These are phyloP conservation scores for Lycaena phlaeas DNA, from an alignment of 2,888 invertebrate species.

Conservation along the genomic window DNA sequence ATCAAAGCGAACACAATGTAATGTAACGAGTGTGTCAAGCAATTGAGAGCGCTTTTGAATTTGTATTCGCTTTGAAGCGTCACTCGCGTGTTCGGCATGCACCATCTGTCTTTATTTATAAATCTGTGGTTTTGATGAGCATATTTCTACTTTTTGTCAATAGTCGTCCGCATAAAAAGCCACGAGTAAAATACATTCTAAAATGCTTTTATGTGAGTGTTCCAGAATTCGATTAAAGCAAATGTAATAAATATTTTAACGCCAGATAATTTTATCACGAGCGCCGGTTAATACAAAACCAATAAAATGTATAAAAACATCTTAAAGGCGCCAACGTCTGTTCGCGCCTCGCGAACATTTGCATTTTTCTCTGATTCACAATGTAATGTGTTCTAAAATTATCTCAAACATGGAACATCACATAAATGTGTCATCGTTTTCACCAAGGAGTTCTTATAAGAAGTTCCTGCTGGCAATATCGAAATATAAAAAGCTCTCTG, in stretches of 20 bases:
- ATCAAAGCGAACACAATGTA: too few relatives aligned
- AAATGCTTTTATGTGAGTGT: conserved; percentile 4
- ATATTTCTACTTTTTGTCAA: too few relatives aligned
- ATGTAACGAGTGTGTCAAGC: too few relatives aligned
- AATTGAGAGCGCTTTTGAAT: too few relatives aligned
- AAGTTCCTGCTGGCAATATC: too few relatives aligned
- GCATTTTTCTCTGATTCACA: conserved; percentile 33
- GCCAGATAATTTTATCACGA: conserved; percentile 6
- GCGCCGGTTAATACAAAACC: conserved; percentile 22
- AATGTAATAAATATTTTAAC: conserved; percentile 8
- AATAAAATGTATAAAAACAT: conserved; percentile 28
- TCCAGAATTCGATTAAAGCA: conserved; percentile 1
- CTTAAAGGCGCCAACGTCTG: conserved; percentile 37
- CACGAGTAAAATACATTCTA: neutral
- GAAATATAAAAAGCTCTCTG: too few relatives aligned
- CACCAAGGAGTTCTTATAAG: neutral
- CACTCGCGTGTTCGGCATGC: too few relatives aligned
- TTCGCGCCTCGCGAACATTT: conserved; percentile 42
- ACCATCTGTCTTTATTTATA: too few relatives aligned
- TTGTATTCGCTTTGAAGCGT: too few relatives aligned
- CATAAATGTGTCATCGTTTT: neutral
- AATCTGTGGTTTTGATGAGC: too few relatives aligned
- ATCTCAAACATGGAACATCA: neutral
- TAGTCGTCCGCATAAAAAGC: too few relatives aligned
- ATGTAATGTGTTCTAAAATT: conserved; percentile 9